Evolutionary conservation across 2,797 vertebrate species (phyloP).

Genomic region (Tapera naevia): DNA sequence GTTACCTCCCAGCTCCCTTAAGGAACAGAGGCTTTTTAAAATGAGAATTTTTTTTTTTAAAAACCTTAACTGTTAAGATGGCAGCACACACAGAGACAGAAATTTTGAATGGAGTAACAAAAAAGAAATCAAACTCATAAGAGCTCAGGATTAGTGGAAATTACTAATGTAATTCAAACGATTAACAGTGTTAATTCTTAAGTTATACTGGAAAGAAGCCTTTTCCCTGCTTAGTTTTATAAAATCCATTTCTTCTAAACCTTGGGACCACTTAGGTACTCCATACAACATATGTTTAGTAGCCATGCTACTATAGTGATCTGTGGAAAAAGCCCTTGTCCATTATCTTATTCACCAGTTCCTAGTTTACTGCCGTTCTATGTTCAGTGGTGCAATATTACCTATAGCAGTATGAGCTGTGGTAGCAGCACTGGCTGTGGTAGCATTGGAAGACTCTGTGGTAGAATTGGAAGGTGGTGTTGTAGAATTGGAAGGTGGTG

Average conservation of each 20-base stretch:
- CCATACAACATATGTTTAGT: not conserved
- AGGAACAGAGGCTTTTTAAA: not conserved
- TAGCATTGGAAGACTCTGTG: not conserved
- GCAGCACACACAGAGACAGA: not conserved
- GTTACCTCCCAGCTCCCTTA: not conserved
- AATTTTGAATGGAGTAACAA: not conserved
- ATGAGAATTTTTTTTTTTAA: not conserved
- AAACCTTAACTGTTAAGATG: not conserved
- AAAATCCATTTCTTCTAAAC: not conserved
- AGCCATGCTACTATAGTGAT: not conserved
- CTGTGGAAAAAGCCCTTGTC: not conserved
- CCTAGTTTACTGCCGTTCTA: not conserved
- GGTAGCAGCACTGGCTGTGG: not conserved
- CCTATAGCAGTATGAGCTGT: conserved; percentile 34
- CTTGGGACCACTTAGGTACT: not conserved
- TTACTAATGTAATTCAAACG: not conserved
- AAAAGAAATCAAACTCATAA: not conserved
- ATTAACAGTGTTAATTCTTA: not conserved
- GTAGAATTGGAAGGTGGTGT: not conserved
- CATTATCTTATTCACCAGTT: not conserved
- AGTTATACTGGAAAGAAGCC: not conserved
- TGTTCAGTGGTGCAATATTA: not conserved
- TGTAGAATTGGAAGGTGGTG: not conserved
- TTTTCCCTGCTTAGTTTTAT: not conserved
- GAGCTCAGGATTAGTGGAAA: not conserved